Evolutionary conservation across 2,797 vertebrate species (phyloP), one percentile per base, ranked within the genome.

Genomic region (Sandelia bainsii): DNA sequence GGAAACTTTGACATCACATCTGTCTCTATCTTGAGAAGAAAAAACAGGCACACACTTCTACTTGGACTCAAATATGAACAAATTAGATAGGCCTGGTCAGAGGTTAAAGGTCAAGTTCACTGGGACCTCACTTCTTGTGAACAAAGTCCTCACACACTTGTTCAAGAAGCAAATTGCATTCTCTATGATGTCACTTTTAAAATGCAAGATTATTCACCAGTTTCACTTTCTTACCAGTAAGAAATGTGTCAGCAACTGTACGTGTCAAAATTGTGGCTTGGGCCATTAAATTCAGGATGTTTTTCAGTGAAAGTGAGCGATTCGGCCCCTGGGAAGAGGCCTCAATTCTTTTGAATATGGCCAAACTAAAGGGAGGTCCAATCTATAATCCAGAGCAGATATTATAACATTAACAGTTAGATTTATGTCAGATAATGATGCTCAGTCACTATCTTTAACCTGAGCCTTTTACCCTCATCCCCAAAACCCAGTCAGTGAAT

Each of bases 341-440:
- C 77, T 68, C 61, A 6, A 91, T 90, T 91, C 81, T 87, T 65
- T 62, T 72, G 73, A 82, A 68, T 85, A 84, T 87, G 64, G 79
- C 65, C 75, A 84, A 82, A 79, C 42, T n/a, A 63, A 78, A 51
- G 58, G 68, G 62, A 79, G 72, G 85, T 80, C 73, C 86, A 83
- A 86, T 82, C 73, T 79, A 72, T 86, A 87, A 87, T 88, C 89
- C 91, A 87, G 84, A 87, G 64, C 39, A 63, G 88, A 89, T 91
- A 71, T 69, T 82, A 73, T 88, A 80, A 92, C 89, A 91, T n/a
- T 78, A 78, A 70, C 67, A 80, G 84, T 85, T 62, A 65, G 75
- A 69, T 80, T 80, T 77, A 75, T 77, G 81, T 86, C 79, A 83
- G 67, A 89, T 77, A 86, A 84, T 80, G 68, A 87, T 76, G 32